Conservation (phyloP, 2,113 vertebrate genomes). For the Globicephala melas region DNA sequence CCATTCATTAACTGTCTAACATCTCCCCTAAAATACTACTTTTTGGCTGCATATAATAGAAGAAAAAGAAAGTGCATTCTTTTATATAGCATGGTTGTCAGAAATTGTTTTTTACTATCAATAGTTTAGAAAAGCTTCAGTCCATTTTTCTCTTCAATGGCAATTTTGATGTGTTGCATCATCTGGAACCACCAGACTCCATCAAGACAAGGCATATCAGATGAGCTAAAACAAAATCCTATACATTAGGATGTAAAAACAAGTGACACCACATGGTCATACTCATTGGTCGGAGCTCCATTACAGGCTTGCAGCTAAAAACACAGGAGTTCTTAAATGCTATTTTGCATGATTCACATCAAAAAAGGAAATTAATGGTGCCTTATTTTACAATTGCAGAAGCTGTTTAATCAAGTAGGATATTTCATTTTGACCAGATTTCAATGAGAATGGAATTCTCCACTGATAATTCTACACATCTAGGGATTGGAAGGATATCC, state of each 20-base stretch:
- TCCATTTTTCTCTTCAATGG: neutral
- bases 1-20: neutral
- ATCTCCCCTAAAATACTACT: neutral
- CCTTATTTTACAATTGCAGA: neutral
- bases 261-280: neutral
- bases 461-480: neutral
- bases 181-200: neutral
- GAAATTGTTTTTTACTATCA: neutral
- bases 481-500: neutral
- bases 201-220: neutral
- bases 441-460: neutral
- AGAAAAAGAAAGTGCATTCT: neutral
- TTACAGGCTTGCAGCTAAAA: neutral
- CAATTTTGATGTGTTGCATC: neutral
- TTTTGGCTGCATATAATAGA: neutral
- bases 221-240: neutral
- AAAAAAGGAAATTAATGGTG: neutral
- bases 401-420: neutral
- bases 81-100: neutral
- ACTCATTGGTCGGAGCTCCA: neutral
- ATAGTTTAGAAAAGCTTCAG: neutral
- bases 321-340: neutral
- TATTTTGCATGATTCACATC: constrained; percentile 14
- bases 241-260: neutral
- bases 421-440: constrained; percentile 13